Conservation (phyloP, 2,113 vertebrate genomes). For the Regulus satrapa region DNA sequence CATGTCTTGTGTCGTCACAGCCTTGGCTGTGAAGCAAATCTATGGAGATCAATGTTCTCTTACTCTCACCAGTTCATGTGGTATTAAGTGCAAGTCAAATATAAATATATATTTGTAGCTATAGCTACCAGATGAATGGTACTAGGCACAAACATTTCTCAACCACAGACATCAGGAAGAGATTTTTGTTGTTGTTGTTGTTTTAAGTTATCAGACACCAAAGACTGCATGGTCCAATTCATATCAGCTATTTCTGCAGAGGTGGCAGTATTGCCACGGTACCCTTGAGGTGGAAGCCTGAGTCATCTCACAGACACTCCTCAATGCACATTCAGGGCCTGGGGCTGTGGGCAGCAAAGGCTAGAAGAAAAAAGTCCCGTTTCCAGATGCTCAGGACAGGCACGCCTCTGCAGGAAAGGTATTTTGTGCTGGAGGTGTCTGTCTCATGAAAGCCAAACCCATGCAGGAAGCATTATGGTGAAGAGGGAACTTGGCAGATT, state of each 20-base stretch:
- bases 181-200: not conserved
- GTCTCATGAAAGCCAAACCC: not conserved
- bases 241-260: not conserved
- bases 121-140: conserved; percentile 18
- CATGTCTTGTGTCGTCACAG: not conserved
- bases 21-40: not conserved
- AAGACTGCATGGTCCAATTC: not conserved
- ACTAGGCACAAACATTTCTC: conserved; percentile 3
- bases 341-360: not conserved
- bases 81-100: conserved; percentile 39
- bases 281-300: not conserved
- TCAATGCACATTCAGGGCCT: not conserved
- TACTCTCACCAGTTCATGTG: not conserved
- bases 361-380: not conserved
- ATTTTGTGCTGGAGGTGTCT: not conserved
- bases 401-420: not conserved
- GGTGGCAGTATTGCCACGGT: not conserved
- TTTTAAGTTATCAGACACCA: not conserved
- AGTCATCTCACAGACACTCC: rapidly evolving
- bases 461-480: not conserved
- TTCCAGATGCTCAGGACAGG: not conserved
- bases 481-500: not conserved
- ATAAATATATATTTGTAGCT: conserved; percentile 19
- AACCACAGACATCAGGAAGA: not conserved
- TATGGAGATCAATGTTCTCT: not conserved